phyloP scores from a whole-genome alignment of 2,888 invertebrate species.

The Cataglyphis livida region DNA sequence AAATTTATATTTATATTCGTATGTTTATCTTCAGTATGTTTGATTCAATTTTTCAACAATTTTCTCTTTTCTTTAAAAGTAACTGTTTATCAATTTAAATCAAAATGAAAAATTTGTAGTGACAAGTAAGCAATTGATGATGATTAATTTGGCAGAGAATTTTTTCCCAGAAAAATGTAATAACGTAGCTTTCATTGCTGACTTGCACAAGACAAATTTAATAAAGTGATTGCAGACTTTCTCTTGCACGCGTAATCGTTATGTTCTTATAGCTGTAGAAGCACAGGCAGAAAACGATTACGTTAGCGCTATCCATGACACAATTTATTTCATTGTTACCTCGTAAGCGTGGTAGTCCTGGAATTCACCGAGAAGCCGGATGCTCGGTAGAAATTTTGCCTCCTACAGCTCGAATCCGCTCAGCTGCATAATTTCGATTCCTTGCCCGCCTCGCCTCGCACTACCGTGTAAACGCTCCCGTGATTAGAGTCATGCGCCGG shows the following conservation, averaged over 20 bases:
- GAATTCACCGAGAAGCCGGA: conserved; percentile 99
- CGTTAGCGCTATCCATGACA: conserved; percentile 1
- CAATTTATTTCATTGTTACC: conserved; percentile 51
- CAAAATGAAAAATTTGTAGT: neutral
- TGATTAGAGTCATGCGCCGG: conserved; percentile 66
- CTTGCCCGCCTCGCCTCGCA: conserved; percentile 61
- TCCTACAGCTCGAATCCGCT: conserved; percentile 59
- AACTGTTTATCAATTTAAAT: neutral
- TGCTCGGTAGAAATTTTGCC: conserved; percentile 96
- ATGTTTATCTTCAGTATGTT: neutral
- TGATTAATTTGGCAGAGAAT: neutral
- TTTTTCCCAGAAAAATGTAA: neutral
- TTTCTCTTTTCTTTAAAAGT: neutral
- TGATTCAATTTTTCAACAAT: neutral
- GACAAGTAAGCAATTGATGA: neutral
- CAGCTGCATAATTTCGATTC: conserved; percentile 68
- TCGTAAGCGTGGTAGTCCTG: conserved; percentile 95
- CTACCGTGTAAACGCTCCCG: conserved; percentile 57
- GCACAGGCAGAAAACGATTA: conserved; percentile 1
- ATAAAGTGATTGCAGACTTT: neutral
- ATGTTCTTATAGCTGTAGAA: neutral
- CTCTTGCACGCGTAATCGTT: neutral
- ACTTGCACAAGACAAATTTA: neutral
- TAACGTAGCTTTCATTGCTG: neutral
- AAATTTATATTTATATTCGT: neutral